phyloP scores from a whole-genome alignment of 1,140 invertebrate genomes.

The Macrocentrus cingulum region DNA sequence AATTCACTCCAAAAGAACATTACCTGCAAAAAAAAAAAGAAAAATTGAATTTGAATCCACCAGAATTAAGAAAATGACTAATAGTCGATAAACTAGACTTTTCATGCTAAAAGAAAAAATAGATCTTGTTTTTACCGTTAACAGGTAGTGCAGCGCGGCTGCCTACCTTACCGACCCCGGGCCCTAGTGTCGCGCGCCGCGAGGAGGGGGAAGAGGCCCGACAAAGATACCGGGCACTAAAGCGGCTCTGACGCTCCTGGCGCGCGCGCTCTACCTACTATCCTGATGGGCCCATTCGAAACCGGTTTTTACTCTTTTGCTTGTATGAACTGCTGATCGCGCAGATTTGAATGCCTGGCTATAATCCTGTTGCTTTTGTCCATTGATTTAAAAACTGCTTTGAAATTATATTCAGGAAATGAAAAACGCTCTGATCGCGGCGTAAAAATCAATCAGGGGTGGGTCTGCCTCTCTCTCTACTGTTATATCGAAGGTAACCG shows the following conservation, averaged over 20 bases:
- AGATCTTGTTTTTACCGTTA: not conserved
- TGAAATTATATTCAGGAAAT: conserved; percentile 1
- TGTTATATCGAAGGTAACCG: no score
- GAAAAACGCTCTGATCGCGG: no score
- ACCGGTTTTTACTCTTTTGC: conserved; percentile 17
- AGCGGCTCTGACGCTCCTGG: not conserved
- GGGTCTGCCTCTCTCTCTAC: no score
- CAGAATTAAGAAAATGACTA: no score
- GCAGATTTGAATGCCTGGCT: conserved; percentile 20
- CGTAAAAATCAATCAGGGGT: no score
- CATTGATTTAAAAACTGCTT: not conserved
- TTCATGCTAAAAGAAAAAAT: not conserved
- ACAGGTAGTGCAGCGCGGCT: not conserved
- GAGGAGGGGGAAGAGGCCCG: not conserved
- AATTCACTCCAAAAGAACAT: no score
- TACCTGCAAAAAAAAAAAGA: no score
- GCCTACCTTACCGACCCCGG: conserved; percentile 22
- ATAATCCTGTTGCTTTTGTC: conserved; percentile 1
- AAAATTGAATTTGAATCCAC: no score
- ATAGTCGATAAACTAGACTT: conserved; percentile 13
- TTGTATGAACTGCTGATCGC: not conserved
- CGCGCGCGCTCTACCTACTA: not conserved
- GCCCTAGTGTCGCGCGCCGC: not conserved
- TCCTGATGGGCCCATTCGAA: conserved; percentile 7
- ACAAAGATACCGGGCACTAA: not conserved